A percentile compares a stretch with the other conserved stretches of the same genome.
Evolutionary conservation across 2,888 invertebrate species (phyloP).

Genomic region (Adelphocoris suturalis): DNA sequence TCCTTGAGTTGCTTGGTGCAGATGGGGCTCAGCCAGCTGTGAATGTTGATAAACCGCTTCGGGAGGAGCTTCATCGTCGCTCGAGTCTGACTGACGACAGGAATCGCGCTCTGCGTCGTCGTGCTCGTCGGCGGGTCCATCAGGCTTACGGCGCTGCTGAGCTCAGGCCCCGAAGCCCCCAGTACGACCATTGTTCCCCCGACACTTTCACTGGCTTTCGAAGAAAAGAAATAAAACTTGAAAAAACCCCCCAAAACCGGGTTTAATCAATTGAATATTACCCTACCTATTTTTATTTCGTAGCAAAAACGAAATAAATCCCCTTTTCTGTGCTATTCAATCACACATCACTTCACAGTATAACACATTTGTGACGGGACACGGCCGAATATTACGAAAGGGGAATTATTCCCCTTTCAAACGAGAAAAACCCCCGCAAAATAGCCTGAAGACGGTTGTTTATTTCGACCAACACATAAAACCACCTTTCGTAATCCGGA

Average conservation of each 20-base stretch:
- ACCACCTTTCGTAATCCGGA: background rate
- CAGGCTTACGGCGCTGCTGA: constrained; percentile 82
- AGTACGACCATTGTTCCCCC: constrained; percentile 84
- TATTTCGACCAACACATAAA: constrained; percentile 2
- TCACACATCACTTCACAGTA: constrained; percentile 29
- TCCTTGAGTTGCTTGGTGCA: constrained; percentile 79
- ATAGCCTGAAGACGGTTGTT: background rate
- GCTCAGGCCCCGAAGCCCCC: constrained; percentile 79
- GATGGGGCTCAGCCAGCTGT: constrained; percentile 91
- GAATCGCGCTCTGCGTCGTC: constrained; percentile 77
- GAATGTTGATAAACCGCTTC: constrained; percentile 93
- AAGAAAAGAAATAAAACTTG: background rate
- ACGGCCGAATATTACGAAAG: background rate
- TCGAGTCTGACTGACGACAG: constrained; percentile 78
- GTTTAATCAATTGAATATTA: background rate
- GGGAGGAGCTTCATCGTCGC: constrained; percentile 91
- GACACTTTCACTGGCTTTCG: constrained; percentile 13
- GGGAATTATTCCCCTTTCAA: background rate
- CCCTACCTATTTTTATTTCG: background rate
- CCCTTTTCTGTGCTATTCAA: background rate
- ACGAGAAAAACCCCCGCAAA: background rate
- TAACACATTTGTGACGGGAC: background rate
- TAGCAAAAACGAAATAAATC: background rate
- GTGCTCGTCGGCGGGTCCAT: constrained; percentile 83
- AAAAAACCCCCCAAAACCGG: background rate